A percentile compares a stretch with the other conserved stretches of the same genome.
These are phyloP conservation scores for Gyps fulvus DNA, from an alignment of 2,113 vertebrate species.

Conservation along the genomic window DNA sequence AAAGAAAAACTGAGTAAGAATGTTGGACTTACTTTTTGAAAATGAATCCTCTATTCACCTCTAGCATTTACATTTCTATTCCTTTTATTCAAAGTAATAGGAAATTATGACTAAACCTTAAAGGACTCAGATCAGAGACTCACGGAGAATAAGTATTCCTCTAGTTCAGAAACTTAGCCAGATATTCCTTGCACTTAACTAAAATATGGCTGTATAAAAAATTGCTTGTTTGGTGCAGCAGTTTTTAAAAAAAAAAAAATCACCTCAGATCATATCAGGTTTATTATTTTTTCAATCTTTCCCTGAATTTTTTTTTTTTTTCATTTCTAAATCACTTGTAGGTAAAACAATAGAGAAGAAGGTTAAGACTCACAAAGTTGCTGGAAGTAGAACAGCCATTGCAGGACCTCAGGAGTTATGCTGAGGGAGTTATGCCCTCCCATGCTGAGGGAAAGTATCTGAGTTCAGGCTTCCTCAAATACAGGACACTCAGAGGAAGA, in stretches of 20 bases:
- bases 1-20: background rate
- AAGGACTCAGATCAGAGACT: background rate
- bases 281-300: background rate
- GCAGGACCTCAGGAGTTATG: background rate
- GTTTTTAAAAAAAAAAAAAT: background rate
- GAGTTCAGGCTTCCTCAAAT: background rate
- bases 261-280: background rate
- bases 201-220: background rate
- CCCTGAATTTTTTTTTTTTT: background rate
- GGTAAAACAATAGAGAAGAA: background rate
- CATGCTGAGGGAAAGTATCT: background rate
- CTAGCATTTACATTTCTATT: background rate
- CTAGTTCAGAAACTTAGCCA: background rate
- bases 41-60: background rate
- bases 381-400: background rate
- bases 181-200: background rate
- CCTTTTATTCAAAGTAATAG: background rate
- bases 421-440: too few species aligned
- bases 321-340: background rate
- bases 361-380: background rate
- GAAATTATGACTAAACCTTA: background rate
- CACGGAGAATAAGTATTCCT: background rate
- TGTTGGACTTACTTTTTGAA: background rate
- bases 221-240: background rate
- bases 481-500: background rate